phyloP scores from a whole-genome alignment of 2,113 vertebrate species.

The Astatotilapia flaviijosephi region DNA sequence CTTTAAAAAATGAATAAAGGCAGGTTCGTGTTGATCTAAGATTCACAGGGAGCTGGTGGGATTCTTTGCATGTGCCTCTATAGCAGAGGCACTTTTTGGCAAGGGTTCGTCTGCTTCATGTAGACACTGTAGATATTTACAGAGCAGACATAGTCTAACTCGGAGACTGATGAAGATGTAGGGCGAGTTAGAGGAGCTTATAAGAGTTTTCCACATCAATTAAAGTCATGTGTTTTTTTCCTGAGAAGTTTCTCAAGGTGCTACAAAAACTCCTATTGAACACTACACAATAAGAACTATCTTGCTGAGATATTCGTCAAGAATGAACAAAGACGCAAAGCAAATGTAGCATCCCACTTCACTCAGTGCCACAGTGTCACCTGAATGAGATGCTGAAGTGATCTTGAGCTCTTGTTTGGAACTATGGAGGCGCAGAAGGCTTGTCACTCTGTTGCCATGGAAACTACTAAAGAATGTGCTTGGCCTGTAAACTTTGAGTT shows the following conservation, averaged over 20 bases:
- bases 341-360: not conserved
- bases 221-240: rapidly evolving
- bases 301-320: not conserved
- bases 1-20: conserved; percentile 3
- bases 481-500: not conserved
- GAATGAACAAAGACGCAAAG: not conserved
- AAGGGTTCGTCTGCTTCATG: not conserved
- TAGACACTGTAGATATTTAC: not conserved
- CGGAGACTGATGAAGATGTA: not conserved
- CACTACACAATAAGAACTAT: not conserved
- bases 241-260: not conserved
- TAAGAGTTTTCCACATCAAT: not conserved
- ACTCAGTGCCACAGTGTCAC: not conserved
- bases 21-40: not conserved
- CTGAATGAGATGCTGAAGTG: not conserved
- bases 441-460: not conserved
- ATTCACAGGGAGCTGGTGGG: not conserved
- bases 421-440: not conserved
- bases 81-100: not conserved
- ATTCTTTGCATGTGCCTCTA: not conserved
- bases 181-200: not conserved
- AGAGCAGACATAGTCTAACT: not conserved
- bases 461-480: not conserved
- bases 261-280: not conserved
- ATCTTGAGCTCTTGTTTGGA: not conserved